Evolutionary conservation across 2,797 vertebrate species (phyloP), one percentile per base, ranked within the genome.

Genomic region (Falco biarmicus): DNA sequence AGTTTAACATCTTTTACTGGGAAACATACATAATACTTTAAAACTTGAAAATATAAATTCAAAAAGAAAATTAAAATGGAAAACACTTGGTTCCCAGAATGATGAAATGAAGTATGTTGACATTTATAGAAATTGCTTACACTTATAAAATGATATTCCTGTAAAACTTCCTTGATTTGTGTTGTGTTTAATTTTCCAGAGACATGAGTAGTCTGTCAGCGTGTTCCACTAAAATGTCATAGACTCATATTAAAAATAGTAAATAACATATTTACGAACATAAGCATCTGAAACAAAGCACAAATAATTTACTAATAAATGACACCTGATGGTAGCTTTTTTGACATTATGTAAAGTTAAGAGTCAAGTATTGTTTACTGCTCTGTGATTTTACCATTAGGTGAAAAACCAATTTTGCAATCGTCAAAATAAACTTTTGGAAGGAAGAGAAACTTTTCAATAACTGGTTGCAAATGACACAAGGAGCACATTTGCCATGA

Each of bases 181-280:
- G 65, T 28, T 68, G 39, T 5, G 1, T 84, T 79, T 94, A 78
- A 83, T 81, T 94, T 95, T 91, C 75, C 56, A 80, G 78, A 87
- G 92, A 80, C 64, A 8, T 3, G 59, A 95, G 32, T 29, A 82
- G 17, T 79, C 77, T 89, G 78, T 77, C 92, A 87, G 39, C 8
- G 5, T 10, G 13, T 83, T 71, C 37, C 22, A 69, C 32, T 37
- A 32, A 90, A 95, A 94, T 88, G 79, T 71, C 93, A 95, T 56
- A n/a, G 57, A 75, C 51, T 96, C 57, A 63, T 93, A 95, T 95
- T 88, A 90, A 89, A 95, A 96, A 65, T 21, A 87, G 47, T 91
- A 95, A 95, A 94, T 88, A 92, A 90, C 81, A 60, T 75, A 82
- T 93, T 90, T 95, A 65, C 39, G 69, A 94, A 90, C 24, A 60